Conservation (phyloP, 2,888 invertebrate species). For the Polymixis flavicincta region DNA sequence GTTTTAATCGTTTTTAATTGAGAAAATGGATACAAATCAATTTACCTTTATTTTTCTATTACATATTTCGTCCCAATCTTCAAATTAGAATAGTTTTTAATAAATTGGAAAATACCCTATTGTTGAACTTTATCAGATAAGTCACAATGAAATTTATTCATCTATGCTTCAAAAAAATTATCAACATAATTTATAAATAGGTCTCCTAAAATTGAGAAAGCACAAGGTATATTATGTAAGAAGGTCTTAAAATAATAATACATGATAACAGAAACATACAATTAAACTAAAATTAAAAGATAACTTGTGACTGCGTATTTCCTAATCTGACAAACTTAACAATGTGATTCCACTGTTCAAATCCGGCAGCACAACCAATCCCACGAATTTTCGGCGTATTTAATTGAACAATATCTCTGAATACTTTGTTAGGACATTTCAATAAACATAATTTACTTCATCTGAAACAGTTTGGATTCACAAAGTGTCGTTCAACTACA, state of each 20-base stretch:
- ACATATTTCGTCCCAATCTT: too few relatives aligned
- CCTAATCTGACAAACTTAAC: neutral
- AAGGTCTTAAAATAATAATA: slow-evolving; percentile 28
- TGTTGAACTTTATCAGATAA: slow-evolving; percentile 14
- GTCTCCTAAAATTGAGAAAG: neutral
- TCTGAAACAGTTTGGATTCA: too few relatives aligned
- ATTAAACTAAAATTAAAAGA: neutral
- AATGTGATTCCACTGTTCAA: neutral
- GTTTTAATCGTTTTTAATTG: too few relatives aligned
- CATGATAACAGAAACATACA: slow-evolving; percentile 45
- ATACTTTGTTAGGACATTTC: too few relatives aligned
- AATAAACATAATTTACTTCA: too few relatives aligned
- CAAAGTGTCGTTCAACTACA: too few relatives aligned
- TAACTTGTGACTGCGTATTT: too few relatives aligned
- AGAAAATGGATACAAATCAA: too few relatives aligned
- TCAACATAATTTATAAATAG: slow-evolving; percentile 16
- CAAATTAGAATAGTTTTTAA: too few relatives aligned
- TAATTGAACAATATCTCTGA: neutral
- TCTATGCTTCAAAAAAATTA: neutral
- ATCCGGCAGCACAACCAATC: neutral
- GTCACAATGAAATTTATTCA: slow-evolving; percentile 3
- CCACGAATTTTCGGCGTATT: neutral
- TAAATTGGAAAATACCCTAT: too few relatives aligned
- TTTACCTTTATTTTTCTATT: too few relatives aligned
- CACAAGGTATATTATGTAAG: neutral